Evolutionary conservation across 2,888 invertebrate genomes (phyloP).

Genomic region (Pristionchus mayeri): DNA sequence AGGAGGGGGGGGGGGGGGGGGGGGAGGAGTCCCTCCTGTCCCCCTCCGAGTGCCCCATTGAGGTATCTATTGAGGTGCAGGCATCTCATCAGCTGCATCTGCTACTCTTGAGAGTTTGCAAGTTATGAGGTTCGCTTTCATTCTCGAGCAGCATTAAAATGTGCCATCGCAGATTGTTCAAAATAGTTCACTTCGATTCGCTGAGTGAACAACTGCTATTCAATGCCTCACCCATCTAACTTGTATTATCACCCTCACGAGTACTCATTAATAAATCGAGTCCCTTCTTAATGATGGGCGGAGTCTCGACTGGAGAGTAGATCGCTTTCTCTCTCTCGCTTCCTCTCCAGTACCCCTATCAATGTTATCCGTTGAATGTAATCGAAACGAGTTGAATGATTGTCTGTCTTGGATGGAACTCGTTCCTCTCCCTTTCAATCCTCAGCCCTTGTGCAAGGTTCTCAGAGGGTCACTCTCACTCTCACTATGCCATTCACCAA

Average conservation of each 20-base stretch:
- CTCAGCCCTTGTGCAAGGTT: slow-evolving; percentile 40
- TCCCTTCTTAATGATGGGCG: background rate
- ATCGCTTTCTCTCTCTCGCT: slow-evolving; percentile 12
- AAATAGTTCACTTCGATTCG: slow-evolving; percentile 72
- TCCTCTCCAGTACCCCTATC: slow-evolving; percentile 39
- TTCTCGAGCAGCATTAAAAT: no score
- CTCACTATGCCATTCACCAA: slow-evolving; percentile 33
- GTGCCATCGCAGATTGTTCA: slow-evolving; percentile 69
- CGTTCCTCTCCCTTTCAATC: slow-evolving; percentile 24
- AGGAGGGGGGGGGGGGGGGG: background rate
- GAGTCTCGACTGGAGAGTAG: background rate
- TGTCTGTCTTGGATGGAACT: slow-evolving; percentile 31
- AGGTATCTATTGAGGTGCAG: slow-evolving; percentile 57
- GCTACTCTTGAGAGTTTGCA: slow-evolving; percentile 69
- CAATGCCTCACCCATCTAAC: slow-evolving; percentile 56
- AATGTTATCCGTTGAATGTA: slow-evolving; percentile 6
- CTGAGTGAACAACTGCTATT: slow-evolving; percentile 74
- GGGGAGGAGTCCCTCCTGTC: background rate
- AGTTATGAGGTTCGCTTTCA: slow-evolving; percentile 36
- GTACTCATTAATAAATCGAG: slow-evolving; percentile 48
- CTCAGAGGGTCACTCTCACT: slow-evolving; percentile 47
- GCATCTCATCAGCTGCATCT: slow-evolving; percentile 68
- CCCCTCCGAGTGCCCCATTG: background rate
- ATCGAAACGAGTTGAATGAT: slow-evolving; percentile 44
- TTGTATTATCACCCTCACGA: background rate